Conservation (phyloP, 2,888 invertebrate genomes). For the Andrena bucephala region DNA sequence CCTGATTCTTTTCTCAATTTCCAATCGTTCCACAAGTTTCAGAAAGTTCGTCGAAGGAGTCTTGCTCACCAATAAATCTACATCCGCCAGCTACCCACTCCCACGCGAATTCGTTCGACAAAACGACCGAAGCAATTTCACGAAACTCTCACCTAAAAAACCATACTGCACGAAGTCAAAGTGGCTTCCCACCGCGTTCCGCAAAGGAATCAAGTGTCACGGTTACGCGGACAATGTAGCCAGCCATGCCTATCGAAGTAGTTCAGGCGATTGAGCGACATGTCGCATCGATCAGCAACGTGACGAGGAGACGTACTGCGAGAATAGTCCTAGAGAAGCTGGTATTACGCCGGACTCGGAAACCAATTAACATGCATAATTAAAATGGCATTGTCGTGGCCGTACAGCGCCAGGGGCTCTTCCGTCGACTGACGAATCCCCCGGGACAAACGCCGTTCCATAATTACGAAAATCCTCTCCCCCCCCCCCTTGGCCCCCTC, state of each 20-base stretch:
- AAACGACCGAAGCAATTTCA: too few species aligned
- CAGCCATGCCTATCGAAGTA: not conserved
- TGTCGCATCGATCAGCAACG: slow-evolving; percentile 52
- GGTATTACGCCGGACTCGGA: slow-evolving; percentile 75
- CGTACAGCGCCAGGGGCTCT: slow-evolving; percentile 72
- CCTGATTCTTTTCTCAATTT: too few species aligned
- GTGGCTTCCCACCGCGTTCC: too few species aligned
- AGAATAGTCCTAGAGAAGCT: slow-evolving; percentile 77
- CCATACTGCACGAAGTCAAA: too few species aligned
- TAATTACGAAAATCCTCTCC: slow-evolving; percentile 77
- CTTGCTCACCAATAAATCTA: too few species aligned
- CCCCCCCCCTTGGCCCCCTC: slow-evolving; percentile 1
- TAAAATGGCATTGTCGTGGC: slow-evolving; percentile 82
- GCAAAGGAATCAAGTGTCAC: not conserved
- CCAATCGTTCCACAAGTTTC: too few species aligned
- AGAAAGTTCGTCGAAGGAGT: too few species aligned
- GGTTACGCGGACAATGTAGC: not conserved
- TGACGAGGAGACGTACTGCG: slow-evolving; percentile 60
- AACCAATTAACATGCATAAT: slow-evolving; percentile 83
- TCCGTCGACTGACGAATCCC: slow-evolving; percentile 78
- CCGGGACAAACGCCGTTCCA: slow-evolving; percentile 78
- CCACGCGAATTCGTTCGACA: too few species aligned
- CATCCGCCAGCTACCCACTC: too few species aligned
- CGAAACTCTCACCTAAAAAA: too few species aligned
- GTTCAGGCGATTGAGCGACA: slow-evolving; percentile 38